A percentile compares a stretch with the other conserved stretches of the same genome.
Evolutionary conservation across 2,113 vertebrate species (phyloP).

Genomic region (Notarius quadriscutis): DNA sequence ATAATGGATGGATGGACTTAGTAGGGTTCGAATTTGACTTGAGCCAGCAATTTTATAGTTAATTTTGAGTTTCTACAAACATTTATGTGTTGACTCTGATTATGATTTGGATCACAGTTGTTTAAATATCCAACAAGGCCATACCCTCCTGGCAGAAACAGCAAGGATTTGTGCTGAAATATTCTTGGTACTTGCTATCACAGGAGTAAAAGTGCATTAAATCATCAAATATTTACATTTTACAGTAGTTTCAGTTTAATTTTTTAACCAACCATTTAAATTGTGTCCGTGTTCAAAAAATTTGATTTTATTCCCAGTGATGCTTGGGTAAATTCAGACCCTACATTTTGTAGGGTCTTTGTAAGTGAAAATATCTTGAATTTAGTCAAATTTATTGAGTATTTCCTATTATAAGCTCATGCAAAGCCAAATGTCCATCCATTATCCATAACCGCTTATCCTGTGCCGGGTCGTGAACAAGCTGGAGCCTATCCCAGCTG

Average conservation of each 20-base stretch:
- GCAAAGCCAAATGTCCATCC: neutral
- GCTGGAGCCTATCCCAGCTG: too few species aligned
- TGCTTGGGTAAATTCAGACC: neutral
- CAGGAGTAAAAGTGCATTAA: neutral
- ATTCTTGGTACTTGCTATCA: neutral
- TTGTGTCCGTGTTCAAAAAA: neutral
- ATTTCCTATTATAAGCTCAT: neutral
- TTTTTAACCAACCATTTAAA: neutral
- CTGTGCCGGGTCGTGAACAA: too few species aligned
- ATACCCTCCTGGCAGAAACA: neutral
- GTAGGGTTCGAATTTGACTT: neutral
- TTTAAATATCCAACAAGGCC: neutral
- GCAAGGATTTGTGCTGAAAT: neutral
- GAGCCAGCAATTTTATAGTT: neutral
- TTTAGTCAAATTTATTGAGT: neutral
- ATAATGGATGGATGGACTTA: too few species aligned
- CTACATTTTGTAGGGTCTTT: neutral
- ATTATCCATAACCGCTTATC: too few species aligned
- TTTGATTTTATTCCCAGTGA: neutral
- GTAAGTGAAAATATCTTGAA: neutral
- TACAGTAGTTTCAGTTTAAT: neutral
- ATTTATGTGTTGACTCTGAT: too few species aligned
- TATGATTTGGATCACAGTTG: neutral
- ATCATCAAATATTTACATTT: neutral
- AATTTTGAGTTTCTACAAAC: neutral